phyloP scores from a whole-genome alignment of 2,888 invertebrate species.

The Xylocampa areola region DNA sequence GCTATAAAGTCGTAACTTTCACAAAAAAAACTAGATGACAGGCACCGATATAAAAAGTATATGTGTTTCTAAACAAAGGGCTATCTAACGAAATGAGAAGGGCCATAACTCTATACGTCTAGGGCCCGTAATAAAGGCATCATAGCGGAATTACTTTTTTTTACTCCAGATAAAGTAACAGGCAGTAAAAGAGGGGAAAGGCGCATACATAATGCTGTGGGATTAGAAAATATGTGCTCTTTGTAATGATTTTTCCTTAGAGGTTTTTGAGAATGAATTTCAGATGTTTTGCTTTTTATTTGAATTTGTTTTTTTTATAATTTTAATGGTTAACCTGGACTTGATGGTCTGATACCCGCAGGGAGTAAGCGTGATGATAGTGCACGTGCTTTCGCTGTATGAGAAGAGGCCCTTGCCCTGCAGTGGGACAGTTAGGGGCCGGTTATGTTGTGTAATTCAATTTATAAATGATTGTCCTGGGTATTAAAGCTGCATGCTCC shows the following conservation, averaged over 20 bases:
- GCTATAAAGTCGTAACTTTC: constrained; percentile 34
- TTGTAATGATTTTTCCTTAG: constrained; percentile 45
- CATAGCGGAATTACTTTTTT: constrained; percentile 75
- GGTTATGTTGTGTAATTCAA: no score
- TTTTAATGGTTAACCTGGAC: no score
- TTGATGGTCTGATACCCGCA: no score
- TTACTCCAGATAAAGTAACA: constrained; percentile 70
- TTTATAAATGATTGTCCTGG: no score
- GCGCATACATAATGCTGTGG: constrained; percentile 57
- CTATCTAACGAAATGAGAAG: constrained; percentile 70
- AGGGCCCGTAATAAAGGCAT: constrained; percentile 74
- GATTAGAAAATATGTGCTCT: constrained; percentile 55
- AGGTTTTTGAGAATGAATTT: no score
- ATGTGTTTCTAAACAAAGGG: constrained; percentile 66
- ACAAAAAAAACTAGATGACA: constrained; percentile 54
- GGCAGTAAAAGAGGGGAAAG: constrained; percentile 59
- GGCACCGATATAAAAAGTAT: constrained; percentile 60
- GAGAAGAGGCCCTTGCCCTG: no score
- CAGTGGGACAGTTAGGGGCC: no score
- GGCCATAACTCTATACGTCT: constrained; percentile 71
- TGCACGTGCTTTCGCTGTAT: no score
- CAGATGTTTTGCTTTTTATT: no score
- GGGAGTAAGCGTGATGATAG: no score
- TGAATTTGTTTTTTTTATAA: no score
- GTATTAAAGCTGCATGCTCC: no score